phyloP scores from a whole-genome alignment of 2,888 invertebrate species.

The Agrotis exclamationis region DNA sequence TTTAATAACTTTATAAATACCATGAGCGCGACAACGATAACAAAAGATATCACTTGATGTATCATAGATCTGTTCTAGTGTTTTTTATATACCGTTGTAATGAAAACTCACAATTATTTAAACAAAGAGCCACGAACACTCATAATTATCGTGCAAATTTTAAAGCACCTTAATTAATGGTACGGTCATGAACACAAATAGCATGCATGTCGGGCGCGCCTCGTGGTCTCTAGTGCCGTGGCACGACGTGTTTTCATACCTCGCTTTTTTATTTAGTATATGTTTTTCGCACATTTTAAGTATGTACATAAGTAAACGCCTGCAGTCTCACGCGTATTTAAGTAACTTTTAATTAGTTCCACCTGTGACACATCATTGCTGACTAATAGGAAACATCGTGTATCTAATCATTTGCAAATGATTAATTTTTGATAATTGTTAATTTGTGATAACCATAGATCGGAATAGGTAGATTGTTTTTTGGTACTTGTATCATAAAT shows the following conservation, averaged over 20 bases:
- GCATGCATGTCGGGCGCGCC: slow-evolving; percentile 37
- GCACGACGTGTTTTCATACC: slow-evolving; percentile 12
- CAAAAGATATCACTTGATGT: slow-evolving; percentile 18
- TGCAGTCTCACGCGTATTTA: slow-evolving; percentile 1
- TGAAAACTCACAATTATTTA: slow-evolving; percentile 52
- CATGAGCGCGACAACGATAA: slow-evolving; percentile 15
- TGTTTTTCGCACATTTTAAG: slow-evolving; percentile 7
- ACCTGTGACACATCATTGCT: slow-evolving; percentile 2
- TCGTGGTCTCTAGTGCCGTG: slow-evolving; percentile 11
- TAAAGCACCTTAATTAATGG: slow-evolving; percentile 64
- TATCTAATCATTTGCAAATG: slow-evolving; percentile 30
- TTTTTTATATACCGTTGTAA: slow-evolving; percentile 34
- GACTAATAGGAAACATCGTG: slow-evolving; percentile 19
- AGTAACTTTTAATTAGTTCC: slow-evolving; percentile 3
- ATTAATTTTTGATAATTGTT: slow-evolving; percentile 20
- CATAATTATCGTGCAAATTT: slow-evolving; percentile 62
- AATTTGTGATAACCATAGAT: too few species aligned
- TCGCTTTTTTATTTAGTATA: slow-evolving; percentile 13
- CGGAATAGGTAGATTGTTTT: too few species aligned
- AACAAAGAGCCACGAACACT: slow-evolving; percentile 61
- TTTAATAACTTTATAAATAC: slow-evolving; percentile 20
- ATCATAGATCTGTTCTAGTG: background rate
- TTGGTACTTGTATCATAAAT: too few species aligned
- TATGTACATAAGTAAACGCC: background rate
- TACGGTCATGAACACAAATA: slow-evolving; percentile 63